phyloP scores from a whole-genome alignment of 2,888 invertebrate genomes.

The Eurois occulta region DNA sequence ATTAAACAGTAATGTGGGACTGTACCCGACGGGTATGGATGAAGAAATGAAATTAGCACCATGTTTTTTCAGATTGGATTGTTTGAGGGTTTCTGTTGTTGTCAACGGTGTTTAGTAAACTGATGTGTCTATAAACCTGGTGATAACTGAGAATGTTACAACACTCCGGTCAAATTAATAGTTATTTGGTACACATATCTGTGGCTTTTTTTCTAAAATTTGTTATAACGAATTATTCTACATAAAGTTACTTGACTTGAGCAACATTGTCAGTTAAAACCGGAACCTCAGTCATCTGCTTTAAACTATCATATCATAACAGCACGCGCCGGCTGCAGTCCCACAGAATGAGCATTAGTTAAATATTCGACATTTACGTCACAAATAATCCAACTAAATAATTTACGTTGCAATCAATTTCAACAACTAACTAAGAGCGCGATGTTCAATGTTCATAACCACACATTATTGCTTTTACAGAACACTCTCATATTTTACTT shows the following conservation, averaged over 20 bases:
- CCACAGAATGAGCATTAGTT: constrained; percentile 54
- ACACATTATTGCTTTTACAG: constrained; percentile 43
- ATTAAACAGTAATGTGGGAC: constrained; percentile 54
- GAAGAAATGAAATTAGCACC: constrained; percentile 71
- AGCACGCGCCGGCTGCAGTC: constrained; percentile 59
- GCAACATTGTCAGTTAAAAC: constrained; percentile 46
- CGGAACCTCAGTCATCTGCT: constrained; percentile 53
- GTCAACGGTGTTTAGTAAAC: constrained; percentile 24
- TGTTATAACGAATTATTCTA: neutral
- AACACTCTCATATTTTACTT: constrained; percentile 62
- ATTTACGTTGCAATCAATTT: constrained; percentile 64
- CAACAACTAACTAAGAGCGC: constrained; percentile 54
- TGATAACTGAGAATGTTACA: constrained; percentile 29
- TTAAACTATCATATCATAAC: constrained; percentile 60
- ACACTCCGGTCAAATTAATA: constrained; percentile 3
- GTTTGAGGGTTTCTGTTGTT: constrained; percentile 38
- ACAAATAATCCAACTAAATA: constrained; percentile 65
- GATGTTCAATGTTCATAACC: constrained; percentile 54
- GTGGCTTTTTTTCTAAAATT: neutral
- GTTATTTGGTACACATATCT: neutral
- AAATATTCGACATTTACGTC: constrained; percentile 58
- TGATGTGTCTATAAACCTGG: constrained; percentile 35
- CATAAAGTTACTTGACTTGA: neutral
- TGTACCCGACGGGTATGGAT: constrained; percentile 47
- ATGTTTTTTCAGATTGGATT: constrained; percentile 66